A percentile compares a stretch with the other conserved stretches of the same genome.
Evolutionary conservation across 2,113 vertebrate genomes (phyloP).

Genomic region (Orthonyx spaldingii): DNA sequence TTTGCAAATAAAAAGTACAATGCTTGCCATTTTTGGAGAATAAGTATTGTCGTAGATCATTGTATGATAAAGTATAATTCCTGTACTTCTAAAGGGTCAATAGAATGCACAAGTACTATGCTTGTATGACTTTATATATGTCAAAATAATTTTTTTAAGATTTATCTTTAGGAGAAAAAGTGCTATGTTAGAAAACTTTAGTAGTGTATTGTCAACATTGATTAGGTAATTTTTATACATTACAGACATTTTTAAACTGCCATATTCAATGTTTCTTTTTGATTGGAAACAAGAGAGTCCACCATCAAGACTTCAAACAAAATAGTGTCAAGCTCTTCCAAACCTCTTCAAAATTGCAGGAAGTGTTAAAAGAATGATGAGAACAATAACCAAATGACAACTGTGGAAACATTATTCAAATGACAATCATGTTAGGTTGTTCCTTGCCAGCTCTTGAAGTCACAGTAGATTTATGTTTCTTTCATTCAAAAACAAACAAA

Average conservation of each 20-base stretch:
- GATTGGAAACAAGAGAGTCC: neutral
- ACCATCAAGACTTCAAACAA: neutral
- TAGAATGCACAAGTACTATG: neutral
- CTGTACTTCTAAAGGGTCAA: neutral
- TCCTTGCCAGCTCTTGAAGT: neutral
- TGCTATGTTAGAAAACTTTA: neutral
- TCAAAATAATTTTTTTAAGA: neutral
- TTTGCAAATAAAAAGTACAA: neutral
- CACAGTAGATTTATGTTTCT: neutral
- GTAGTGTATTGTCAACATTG: neutral
- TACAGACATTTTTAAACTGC: neutral
- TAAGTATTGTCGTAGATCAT: neutral
- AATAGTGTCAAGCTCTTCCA: neutral
- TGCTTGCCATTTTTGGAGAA: neutral
- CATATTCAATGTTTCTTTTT: neutral
- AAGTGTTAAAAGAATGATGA: neutral
- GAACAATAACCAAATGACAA: neutral
- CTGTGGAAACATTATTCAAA: neutral
- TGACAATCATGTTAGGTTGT: neutral
- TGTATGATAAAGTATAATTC: neutral
- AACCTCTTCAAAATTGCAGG: neutral
- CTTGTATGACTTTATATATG: neutral
- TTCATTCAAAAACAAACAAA: neutral
- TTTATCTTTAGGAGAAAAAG: neutral
- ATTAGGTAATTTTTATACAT: neutral